These are phyloP conservation scores for Phenganax subtilis DNA, from an alignment of 92 coral and sea anemone genomes.

Conservation along the genomic window DNA sequence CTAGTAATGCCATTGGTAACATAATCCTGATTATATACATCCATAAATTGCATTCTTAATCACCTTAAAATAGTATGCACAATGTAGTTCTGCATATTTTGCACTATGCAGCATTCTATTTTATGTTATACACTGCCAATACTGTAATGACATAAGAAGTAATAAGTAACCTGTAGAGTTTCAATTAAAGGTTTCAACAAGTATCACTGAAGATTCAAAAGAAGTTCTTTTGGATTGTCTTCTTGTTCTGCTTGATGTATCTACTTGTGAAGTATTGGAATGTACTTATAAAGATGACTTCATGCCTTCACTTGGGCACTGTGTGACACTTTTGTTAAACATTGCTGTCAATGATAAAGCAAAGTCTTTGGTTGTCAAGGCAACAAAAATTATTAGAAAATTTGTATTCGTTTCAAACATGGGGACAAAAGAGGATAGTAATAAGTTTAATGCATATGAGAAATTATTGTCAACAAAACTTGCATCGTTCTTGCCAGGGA, in stretches of 20 bases:
- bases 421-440: conserved; percentile 23
- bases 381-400: conserved; percentile 59
- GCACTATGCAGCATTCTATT: too few species aligned
- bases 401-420: conserved; percentile 51
- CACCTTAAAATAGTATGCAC: too few species aligned
- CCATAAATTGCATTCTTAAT: too few species aligned
- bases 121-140: too few species aligned
- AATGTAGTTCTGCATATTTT: too few species aligned
- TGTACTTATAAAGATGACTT: conserved; percentile 61
- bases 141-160: too few species aligned
- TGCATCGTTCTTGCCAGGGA: conserved; percentile 93
- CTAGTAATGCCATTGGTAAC: too few species aligned
- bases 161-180: too few species aligned
- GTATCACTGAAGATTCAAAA: conserved; percentile 74
- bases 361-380: conserved; percentile 56
- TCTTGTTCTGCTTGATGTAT: conserved; percentile 50
- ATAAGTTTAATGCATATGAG: conserved; percentile 33
- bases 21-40: too few species aligned
- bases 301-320: conserved; percentile 79
- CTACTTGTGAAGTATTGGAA: conserved; percentile 60
- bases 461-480: conserved; percentile 50
- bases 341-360: conserved; percentile 75
- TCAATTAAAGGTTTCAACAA: conserved; percentile 20
- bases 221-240: conserved; percentile 60
- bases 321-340: conserved; percentile 59